phyloP scores from a whole-genome alignment of 1,140 invertebrate species.

The Drosophila ananassae region DNA sequence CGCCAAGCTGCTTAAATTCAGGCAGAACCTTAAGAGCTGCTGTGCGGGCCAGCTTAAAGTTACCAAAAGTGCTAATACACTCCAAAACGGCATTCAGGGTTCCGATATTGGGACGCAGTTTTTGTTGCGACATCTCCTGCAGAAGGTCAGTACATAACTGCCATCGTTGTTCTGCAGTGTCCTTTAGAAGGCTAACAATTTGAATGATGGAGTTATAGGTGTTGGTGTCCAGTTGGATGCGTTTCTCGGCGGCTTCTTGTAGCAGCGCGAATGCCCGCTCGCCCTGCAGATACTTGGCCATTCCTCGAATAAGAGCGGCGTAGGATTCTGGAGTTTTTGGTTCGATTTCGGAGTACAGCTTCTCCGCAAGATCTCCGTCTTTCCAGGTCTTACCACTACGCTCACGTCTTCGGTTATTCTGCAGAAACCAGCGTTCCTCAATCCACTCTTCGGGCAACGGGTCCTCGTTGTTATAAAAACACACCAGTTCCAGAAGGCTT shows the following conservation, averaged over 20 bases:
- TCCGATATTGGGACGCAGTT: constrained; percentile 88
- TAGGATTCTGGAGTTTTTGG: constrained; percentile 87
- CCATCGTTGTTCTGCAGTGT: constrained; percentile 87
- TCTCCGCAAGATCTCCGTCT: constrained; percentile 88
- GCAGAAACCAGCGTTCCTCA: constrained; percentile 91
- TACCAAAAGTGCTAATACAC: constrained; percentile 85
- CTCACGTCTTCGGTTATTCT: constrained; percentile 84
- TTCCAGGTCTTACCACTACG: constrained; percentile 89
- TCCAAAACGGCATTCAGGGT: constrained; percentile 91
- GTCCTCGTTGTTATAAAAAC: constrained; percentile 91
- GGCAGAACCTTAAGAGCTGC: constrained; percentile 85
- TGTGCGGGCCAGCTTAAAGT: constrained; percentile 82
- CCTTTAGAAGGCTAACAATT: constrained; percentile 86
- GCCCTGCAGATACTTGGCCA: constrained; percentile 88
- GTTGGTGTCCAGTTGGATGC: constrained; percentile 87
- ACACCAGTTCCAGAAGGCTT: constrained; percentile 91
- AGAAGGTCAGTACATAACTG: constrained; percentile 87
- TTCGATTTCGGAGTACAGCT: constrained; percentile 87
- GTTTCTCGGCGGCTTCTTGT: constrained; percentile 88
- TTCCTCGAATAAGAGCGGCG: constrained; percentile 89
- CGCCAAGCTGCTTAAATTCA: constrained; percentile 89
- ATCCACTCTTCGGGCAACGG: constrained; percentile 87
- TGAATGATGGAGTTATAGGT: constrained; percentile 90
- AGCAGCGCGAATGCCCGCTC: constrained; percentile 88
- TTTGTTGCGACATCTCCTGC: constrained; percentile 86